Evolutionary conservation across 2,888 invertebrate genomes (phyloP), one percentile per base, ranked within the genome.

Genomic region (Molorchus minor): DNA sequence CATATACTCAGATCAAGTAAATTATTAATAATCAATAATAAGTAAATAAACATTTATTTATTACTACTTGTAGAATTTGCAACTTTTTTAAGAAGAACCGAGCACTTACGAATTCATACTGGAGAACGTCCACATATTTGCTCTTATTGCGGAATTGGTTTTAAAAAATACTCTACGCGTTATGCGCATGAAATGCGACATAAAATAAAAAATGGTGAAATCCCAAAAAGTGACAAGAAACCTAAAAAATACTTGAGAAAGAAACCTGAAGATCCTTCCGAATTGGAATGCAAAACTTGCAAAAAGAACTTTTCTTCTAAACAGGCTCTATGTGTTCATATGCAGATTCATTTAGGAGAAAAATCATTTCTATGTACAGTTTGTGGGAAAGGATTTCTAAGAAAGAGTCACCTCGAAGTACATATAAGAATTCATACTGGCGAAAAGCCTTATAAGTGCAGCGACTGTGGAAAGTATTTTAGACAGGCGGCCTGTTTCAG

Each of bases 61-160:
- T n/a, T n/a, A n/a, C n/a, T n/a, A n/a, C n/a, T n/a, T n/a, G 30
- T 44, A 65, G 65, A 60, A 49, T 65, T 65, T 57, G 62, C 58
- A 25, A 65, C 65, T 12, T 56, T 52, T 29, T 20, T 58, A 57
- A 54, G 62, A 47, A 56, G 46, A 45, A 61, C 61, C 1, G 65
- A 65, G 40, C 65, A 65, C 35, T 8, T 40, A 2, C 56, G 59
- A 4, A 58, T 65, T 10, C 65, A 65, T 33, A 65, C 65, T 30
- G 65, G 65, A 12, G 65, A 65, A 52, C 53, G 62, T 2, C 65
- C 65, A 2, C 56, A 65, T 38, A 29, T 54, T 13, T 65, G 65
- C 40, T 58, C 53, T 10, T 56, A 59, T 13, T 65, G 65, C 29
- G 65, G 65, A 29, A 36, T 58, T 16, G 44, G 55, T 35, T 65